Conservation (phyloP, 2,888 invertebrate genomes). For the Philereme vetulata region DNA sequence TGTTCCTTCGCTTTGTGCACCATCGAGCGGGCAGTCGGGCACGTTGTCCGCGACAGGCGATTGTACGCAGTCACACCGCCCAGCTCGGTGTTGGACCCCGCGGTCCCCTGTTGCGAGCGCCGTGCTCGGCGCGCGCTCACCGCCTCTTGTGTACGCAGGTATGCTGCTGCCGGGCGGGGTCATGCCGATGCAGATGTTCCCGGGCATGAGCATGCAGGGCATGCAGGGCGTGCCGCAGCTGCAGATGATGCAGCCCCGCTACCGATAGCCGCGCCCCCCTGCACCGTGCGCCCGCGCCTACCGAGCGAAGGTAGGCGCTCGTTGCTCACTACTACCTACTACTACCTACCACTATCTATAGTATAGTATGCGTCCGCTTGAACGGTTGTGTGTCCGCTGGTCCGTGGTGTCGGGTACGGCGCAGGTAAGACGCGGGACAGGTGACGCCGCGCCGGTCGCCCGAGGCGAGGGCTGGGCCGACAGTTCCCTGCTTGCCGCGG, state of each 20-base stretch:
- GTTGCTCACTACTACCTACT: slow-evolving; percentile 24
- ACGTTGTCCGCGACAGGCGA: slow-evolving; percentile 60
- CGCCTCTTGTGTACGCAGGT: slow-evolving; percentile 62
- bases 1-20: slow-evolving; percentile 76
- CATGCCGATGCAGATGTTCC: slow-evolving; percentile 76
- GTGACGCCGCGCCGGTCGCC: slow-evolving; percentile 54
- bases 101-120: slow-evolving; percentile 58
- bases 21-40: slow-evolving; percentile 32
- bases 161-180: slow-evolving; percentile 81
- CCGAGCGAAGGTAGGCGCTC: slow-evolving; percentile 58
- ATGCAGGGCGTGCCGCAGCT: slow-evolving; percentile 52
- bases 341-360: slow-evolving; percentile 33
- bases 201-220: slow-evolving; percentile 42
- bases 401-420: slow-evolving; percentile 53
- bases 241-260: slow-evolving; percentile 92
- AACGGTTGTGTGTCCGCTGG: slow-evolving; percentile 52
- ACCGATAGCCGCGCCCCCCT: slow-evolving; percentile 87
- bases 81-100: slow-evolving; percentile 67
- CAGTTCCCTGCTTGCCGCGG: slow-evolving; percentile 86
- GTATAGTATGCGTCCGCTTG: slow-evolving; percentile 51
- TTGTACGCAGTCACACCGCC: slow-evolving; percentile 72
- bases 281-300: slow-evolving; percentile 43
- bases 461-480: slow-evolving; percentile 75
- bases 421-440: slow-evolving; percentile 57
- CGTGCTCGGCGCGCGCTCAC: slow-evolving; percentile 35